phyloP scores from a whole-genome alignment of 2,113 vertebrate species.

The Proteles cristata region DNA sequence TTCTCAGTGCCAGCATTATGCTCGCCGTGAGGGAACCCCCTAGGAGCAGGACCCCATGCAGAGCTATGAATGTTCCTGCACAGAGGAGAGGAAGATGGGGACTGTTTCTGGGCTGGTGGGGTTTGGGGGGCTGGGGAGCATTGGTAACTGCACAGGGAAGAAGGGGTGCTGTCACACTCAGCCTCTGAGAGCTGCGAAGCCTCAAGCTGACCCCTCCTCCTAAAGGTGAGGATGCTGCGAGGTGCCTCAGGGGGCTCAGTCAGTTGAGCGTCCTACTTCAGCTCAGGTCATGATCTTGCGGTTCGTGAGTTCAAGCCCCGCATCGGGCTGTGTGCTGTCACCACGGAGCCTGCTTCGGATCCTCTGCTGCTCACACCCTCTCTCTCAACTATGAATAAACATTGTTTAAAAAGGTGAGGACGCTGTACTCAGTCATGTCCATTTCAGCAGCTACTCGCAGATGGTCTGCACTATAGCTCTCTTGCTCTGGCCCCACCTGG shows the following conservation, averaged over 20 bases:
- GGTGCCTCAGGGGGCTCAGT: no score
- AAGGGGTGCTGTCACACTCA: not conserved
- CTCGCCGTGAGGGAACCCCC: not conserved
- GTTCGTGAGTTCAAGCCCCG: no score
- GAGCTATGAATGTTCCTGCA: not conserved
- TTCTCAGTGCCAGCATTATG: not conserved
- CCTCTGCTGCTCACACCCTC: no score
- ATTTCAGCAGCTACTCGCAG: not conserved
- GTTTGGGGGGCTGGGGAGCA: not conserved
- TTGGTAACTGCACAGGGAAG: no score
- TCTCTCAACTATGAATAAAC: no score
- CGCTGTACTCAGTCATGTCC: not conserved
- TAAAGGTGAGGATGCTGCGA: not conserved
- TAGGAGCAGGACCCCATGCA: not conserved
- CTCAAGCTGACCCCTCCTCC: not conserved
- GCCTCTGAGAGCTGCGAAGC: not conserved
- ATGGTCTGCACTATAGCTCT: not conserved
- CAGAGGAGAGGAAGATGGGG: not conserved
- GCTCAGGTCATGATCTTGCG: no score
- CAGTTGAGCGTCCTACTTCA: no score
- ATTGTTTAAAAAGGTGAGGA: not conserved
- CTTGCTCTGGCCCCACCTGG: not conserved
- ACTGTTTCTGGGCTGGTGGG: not conserved
- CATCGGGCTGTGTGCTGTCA: no score
- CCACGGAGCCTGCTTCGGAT: no score